Evolutionary conservation across 2,113 vertebrate species (phyloP), one percentile per base, ranked within the genome.

Genomic region (Tragelaphus scriptus): DNA sequence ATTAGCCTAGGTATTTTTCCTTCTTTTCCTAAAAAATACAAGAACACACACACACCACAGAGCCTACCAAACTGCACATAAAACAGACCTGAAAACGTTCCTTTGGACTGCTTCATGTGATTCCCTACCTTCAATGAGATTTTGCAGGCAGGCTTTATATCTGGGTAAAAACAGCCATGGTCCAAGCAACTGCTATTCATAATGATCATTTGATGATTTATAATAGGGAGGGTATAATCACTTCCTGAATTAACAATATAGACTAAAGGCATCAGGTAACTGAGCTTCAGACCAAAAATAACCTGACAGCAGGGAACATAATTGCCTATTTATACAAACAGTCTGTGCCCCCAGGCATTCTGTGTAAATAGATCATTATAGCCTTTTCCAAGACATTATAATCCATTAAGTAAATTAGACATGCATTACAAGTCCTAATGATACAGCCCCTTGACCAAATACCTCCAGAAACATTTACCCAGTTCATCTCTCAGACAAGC

Each of bases 331-430:
- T 97, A 95, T 82, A 95, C 81, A 97, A 98, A 98, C 91, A 93
- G 91, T 87, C 92, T 96, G 89, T 90, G 88, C 92, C 94, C 88
- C 97, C 95, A 91, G 96, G 95, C 95, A 96, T 94, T 97, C 92
- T 86, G 59, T 94, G 88, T 97, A 98, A 98, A 98, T 94, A 98
- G 97, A 96, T 97, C 85, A 96, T 97, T 97, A 96, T 36, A 95
- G 68, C 65, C 94, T 94, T 94, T 98, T 98, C 96, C 49, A 95
- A 97, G 97, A 97, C 95, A 97, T 98, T 97, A 98, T 92, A 97
- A 97, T 96, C 94, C 96, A 98, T 98, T 98, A 97, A 94, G 88
- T 88, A 97, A 98, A 98, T 98, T 95, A 97, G 92, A 97, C 91
- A 97, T 88, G 96, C 92, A 94, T 96, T 96, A 77, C 65, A 95